Conservation (phyloP, 2,797 vertebrate genomes). For the Sternotherus odoratus region DNA sequence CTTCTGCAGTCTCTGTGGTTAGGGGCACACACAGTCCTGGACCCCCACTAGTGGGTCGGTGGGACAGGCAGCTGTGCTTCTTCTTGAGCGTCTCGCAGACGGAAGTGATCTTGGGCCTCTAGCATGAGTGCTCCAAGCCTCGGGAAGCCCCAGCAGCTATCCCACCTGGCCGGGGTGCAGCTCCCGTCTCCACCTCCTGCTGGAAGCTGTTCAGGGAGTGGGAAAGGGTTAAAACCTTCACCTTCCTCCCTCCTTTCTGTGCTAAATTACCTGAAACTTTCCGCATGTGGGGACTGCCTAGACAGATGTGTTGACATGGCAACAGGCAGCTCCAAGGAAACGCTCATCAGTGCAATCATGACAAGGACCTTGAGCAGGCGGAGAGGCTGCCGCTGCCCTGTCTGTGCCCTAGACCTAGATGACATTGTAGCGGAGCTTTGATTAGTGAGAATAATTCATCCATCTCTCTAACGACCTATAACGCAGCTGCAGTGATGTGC, state of each 20-base stretch:
- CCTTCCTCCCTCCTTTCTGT: not conserved
- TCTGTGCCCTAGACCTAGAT: not conserved
- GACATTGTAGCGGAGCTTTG: not conserved
- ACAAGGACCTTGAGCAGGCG: not conserved
- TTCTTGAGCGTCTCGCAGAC: not conserved
- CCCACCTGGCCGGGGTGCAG: too few relatives aligned
- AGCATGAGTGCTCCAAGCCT: rapidly evolving
- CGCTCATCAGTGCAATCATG: not conserved
- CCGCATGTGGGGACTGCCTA: not conserved
- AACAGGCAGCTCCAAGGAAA: not conserved
- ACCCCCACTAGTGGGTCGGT: too few relatives aligned
- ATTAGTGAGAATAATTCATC: conserved; percentile 42
- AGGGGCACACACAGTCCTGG: not conserved
- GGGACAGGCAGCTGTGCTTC: not conserved
- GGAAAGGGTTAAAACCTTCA: not conserved
- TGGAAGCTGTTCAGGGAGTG: not conserved
- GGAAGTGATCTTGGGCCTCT: not conserved
- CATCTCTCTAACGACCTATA: not conserved
- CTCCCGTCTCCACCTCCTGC: rapidly evolving
- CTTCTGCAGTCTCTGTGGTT: not conserved
- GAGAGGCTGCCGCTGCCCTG: not conserved
- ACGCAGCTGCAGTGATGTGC: not conserved
- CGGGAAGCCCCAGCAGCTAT: not conserved
- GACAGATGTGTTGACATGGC: conserved; percentile 38
- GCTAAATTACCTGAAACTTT: not conserved